Base-by-base conservation (phyloP, 2,888 invertebrate genomes). In the Diabrotica balteata region DNA sequence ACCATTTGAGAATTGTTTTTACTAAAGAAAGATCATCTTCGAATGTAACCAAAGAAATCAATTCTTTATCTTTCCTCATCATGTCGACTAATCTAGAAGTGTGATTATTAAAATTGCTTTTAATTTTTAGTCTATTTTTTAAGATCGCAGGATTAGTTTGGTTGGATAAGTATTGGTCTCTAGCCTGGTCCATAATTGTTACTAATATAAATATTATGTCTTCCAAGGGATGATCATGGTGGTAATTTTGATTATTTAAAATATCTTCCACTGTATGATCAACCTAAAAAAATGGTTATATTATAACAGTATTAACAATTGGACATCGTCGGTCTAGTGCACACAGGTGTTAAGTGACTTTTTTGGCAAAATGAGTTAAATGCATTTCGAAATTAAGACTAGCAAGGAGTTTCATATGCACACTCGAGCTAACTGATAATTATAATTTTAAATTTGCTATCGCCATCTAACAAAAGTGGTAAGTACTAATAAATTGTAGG, bases 171-270 rank as follows among this genome's bases (percentile, higher is more conserved):
- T 87, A 88, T 54, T 87, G 82, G 64, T 90, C 90, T 45, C 88
- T 82, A 0, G 90, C 90, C 80, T 91, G 90, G 66, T 89, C 89
- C 76, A 90, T 81, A 76, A 90, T 86, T 60, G 89, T 86, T 9
- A 88, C 88, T 67, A 90, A 75, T 3, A 91, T 84, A 73, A 89
- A 90, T 69, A 90, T 86, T 63, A 91, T 81, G 67, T 89, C 88
- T 76, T 90, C 90, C 0, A 87, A 79, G 0, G 85, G 82, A 71
- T 88, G 87, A 61, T 86, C 68, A 50, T 76, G 72, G 10, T 71
- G 66, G 11, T 71, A 65, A 6, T 71, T 62, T 45, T 53, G 57
- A 4, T 62, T 46, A 6, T 45, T 44, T 11, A 57, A 11, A 7
- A 67, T 47, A 8, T 70, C 70, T 57, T 61, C 52, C 52, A 68